Base-by-base conservation (phyloP, 2,113 vertebrate genomes). In the Lamprotornis superbus region DNA sequence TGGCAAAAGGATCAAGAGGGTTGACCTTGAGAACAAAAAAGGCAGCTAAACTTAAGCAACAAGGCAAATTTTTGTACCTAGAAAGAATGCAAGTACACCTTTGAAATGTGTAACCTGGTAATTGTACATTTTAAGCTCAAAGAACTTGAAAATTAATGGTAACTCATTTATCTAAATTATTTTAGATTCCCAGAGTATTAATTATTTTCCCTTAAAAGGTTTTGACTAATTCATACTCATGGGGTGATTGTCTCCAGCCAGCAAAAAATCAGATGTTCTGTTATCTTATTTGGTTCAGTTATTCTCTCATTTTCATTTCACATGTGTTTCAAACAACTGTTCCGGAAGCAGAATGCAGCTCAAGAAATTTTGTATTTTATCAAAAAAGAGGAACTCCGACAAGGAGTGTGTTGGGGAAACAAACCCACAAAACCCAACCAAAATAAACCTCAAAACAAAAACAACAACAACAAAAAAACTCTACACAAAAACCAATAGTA, bases 301-400 rank as follows among this genome's bases (percentile, higher is more conserved):
- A 88, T 35, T 85, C 31, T 56, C 31, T 56, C 53, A 57, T 73
- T 83, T 93, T 57, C 53, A 61, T 85, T 88, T 79, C 27, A 42
- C 5, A 8, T 10, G 4, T 27, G 23, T 76, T 68, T 88, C 53
- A 65, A 77, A 67, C 47, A 71, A 46, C 24, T 53, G 44, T 53
- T 53, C 18, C 28, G 61, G 13, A 92, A 88, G 23, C 28, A 90
- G 57, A 85, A 79, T 8, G n/a, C 44, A 24, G 27, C 17, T 87
- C 31, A 92, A 86, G 49, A 79, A 85, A 52, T 56, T 39, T 52
- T 37, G 5, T 33, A 46, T 47, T 88, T 75, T 69, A 53, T n/a
- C 46, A 92, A 59, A 27, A 27, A 80, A 77, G 10, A 86, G 31
- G 52, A 96, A 83, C 35, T 87, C 11, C 39, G 75, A 55, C 18